phyloP scores from a whole-genome alignment of 2,113 vertebrate species.

The Chionodraco myersi region DNA sequence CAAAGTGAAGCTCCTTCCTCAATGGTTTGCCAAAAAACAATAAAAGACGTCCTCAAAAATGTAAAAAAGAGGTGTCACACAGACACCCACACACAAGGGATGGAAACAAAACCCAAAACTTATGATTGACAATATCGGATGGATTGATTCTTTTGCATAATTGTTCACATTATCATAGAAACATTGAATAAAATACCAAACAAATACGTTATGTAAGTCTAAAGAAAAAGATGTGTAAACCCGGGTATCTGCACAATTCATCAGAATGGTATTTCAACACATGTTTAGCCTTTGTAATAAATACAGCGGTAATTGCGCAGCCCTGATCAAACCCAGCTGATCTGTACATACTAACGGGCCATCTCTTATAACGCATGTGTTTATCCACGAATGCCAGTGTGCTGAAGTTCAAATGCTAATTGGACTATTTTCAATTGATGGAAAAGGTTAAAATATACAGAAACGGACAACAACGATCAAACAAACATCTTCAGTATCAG shows the following conservation, averaged over 20 bases:
- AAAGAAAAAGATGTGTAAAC: too few relatives aligned
- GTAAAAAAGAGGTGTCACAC: not conserved
- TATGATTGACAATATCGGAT: too few relatives aligned
- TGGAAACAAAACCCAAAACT: too few relatives aligned
- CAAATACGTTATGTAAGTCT: too few relatives aligned
- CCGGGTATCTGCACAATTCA: too few relatives aligned
- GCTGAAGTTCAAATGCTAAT: slow-evolving; percentile 3
- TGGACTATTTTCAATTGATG: not conserved
- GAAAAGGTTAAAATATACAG: not conserved
- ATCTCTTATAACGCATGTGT: not conserved
- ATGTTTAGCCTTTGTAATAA: too few relatives aligned
- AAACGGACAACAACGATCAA: not conserved
- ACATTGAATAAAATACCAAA: not conserved
- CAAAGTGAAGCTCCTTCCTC: too few relatives aligned
- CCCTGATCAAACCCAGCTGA: not conserved
- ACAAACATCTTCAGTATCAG: slow-evolving; percentile 1
- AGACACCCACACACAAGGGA: not conserved
- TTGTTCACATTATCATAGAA: not conserved
- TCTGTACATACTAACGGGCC: not conserved
- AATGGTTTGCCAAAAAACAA: not conserved
- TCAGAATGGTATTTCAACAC: too few relatives aligned
- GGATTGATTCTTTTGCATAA: not conserved
- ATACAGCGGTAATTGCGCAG: not conserved
- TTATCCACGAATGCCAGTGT: slow-evolving; percentile 2
- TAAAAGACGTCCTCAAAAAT: too few relatives aligned